Evolutionary conservation across 2,888 invertebrate species (phyloP), one percentile per base, ranked within the genome.

Genomic region (Lamproptera curius): DNA sequence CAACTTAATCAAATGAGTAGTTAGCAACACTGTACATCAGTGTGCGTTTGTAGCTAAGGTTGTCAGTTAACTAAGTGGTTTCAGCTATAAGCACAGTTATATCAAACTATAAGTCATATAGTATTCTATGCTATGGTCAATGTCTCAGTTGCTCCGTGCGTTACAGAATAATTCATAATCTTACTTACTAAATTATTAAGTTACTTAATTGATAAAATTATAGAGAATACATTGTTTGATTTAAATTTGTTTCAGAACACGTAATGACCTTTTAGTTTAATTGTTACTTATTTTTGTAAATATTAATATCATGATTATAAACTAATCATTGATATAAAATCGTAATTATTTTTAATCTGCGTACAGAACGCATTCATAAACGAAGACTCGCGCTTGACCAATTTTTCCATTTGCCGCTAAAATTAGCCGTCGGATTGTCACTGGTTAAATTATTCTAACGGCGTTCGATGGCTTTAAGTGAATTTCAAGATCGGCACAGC

Each of bases 381-480:
- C 9, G 38, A 37, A n/a, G 46, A 17, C 17, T 55, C 57, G 40
- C 46, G 31, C 58, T 66, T 58, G 53, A 31, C 63, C 59, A 61
- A 58, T 73, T 77, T 74, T 73, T 76, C 69, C 65, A 69, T 67
- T 73, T 65, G 65, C 63, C 63, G 65, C 76, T 85, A 74, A 82
- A 85, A 84, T 85, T 85, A 85, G 77, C 80, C 71, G 66, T 58
- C 63, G 78, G 79, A 80, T 83, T 85, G 84, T 85, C 84, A 83
- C 83, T 82, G 82, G 80, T 74, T 84, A 84, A 84, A 81, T 82
- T 86, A 87, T 87, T 85, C 86, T 66, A 62, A 52, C 57, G 65
- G 73, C 85, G 86, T 86, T 70, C 78, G 74, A 70, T 65, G 70
- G 62, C 75, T 78, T 72, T 86, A 87, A 87, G 86, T 87, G 86